A percentile compares a stretch with the other conserved stretches of the same genome.
Evolutionary conservation across 1,140 invertebrate species (phyloP).

Genomic region (Euwallacea similis): DNA sequence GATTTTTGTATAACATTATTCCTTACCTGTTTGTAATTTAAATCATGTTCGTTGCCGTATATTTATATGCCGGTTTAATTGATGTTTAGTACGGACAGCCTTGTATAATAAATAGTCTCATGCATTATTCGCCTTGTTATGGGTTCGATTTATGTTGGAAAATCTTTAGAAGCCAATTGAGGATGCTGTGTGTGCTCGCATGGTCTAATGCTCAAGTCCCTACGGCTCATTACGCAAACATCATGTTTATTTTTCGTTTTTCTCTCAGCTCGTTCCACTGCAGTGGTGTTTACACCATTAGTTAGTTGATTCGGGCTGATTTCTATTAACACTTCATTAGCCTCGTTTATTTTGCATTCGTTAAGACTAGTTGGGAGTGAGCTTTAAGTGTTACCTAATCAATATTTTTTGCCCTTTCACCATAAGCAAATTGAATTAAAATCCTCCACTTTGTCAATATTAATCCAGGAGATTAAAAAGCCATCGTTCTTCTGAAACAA

Average conservation of each 20-base stretch:
- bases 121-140: slow-evolving; percentile 9
- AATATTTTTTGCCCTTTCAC: background rate
- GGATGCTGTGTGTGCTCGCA: background rate
- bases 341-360: background rate
- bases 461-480: background rate
- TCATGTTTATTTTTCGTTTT: background rate
- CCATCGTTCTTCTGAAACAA: background rate
- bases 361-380: background rate
- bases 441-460: background rate
- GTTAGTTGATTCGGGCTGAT: no score
- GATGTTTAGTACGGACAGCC: slow-evolving; percentile 17
- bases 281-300: background rate
- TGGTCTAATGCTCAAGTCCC: background rate
- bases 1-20: slow-evolving; percentile 23
- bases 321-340: no score
- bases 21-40: slow-evolving; percentile 23
- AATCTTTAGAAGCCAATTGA: background rate
- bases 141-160: background rate
- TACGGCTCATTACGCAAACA: background rate
- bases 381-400: background rate
- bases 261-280: background rate
- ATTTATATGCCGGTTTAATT: slow-evolving; percentile 18
- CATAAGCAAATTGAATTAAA: background rate
- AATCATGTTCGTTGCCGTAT: slow-evolving; percentile 12
- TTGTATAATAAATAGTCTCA: slow-evolving; percentile 24